Percentiles rank a stretch among this genome's conserved stretches.
phyloP scores from a whole-genome alignment of 2,888 invertebrate species.

The Tetranychus truncatus region DNA sequence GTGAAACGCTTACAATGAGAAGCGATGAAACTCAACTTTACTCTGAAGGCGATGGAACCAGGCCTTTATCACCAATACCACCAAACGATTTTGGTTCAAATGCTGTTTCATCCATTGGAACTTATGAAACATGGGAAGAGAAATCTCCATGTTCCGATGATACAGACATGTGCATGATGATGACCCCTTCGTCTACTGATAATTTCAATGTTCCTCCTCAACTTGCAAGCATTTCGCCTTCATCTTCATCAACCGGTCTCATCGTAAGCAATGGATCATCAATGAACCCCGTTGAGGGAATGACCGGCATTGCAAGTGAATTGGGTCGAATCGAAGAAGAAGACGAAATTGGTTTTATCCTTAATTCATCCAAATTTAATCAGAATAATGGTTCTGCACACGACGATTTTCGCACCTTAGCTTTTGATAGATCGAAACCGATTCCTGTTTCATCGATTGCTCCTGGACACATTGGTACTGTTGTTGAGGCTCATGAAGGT shows the following conservation, averaged over 20 bases:
- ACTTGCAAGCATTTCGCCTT: not conserved
- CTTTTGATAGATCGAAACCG: conserved; percentile 42
- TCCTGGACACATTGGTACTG: conserved; percentile 9
- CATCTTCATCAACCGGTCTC: conserved; percentile 36
- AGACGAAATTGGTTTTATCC: conserved; percentile 8
- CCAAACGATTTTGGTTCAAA: conserved; percentile 6
- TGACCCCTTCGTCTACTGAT: conserved; percentile 4
- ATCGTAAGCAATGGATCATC: conserved; percentile 69
- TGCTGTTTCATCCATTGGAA: not conserved
- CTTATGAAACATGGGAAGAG: conserved; percentile 3
- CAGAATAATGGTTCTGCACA: not conserved
- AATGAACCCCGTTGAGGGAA: not conserved
- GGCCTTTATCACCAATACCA: conserved; percentile 17
- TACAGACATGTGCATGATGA: conserved; percentile 4
- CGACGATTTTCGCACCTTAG: conserved; percentile 2
- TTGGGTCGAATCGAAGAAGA: not conserved
- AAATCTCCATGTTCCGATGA: conserved; percentile 13
- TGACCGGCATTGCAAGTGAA: not conserved
- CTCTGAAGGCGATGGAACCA: not conserved
- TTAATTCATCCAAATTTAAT: not conserved
- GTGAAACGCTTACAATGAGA: conserved; percentile 14
- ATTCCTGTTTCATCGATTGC: conserved; percentile 19
- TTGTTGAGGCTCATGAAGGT: conserved; percentile 10
- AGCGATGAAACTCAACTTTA: conserved; percentile 14
- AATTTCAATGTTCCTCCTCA: conserved; percentile 40